Percentiles rank a stretch among this genome's conserved stretches.
phyloP scores from a whole-genome alignment of 2,797 vertebrate species.

The Galaxias olidus region DNA sequence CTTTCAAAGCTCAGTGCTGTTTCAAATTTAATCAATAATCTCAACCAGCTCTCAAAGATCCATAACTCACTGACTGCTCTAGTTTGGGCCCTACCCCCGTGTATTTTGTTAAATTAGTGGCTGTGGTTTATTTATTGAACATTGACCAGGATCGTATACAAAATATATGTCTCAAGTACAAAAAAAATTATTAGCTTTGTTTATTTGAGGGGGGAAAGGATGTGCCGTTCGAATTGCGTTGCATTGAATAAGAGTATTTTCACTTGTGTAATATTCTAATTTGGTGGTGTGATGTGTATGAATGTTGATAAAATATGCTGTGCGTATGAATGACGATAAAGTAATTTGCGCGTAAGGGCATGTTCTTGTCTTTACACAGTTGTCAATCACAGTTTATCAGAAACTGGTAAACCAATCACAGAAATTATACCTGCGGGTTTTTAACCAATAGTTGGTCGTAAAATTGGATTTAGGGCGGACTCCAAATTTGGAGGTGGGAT shows the following conservation, averaged over 20 bases:
- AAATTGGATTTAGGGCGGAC: slow-evolving; percentile 58
- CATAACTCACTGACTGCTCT: no score
- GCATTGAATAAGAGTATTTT: no score
- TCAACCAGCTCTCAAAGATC: not conserved
- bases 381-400: slow-evolving; percentile 31
- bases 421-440: slow-evolving; percentile 38
- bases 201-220: no score
- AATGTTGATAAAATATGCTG: not conserved
- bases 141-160: no score
- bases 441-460: slow-evolving; percentile 50
- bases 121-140: not conserved
- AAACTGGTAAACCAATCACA: slow-evolving; percentile 51
- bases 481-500: slow-evolving; percentile 64
- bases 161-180: no score
- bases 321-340: not conserved
- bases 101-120: no score
- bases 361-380: not conserved
- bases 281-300: no score
- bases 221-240: no score
- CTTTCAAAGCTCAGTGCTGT: not conserved
- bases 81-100: no score
- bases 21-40: no score
- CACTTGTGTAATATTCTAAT: no score
- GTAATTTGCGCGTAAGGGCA: not conserved
- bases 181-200: no score